phyloP scores from a whole-genome alignment of 37 sponge, comb jelly and placozoan genomes.

The Theonella swinhoei region DNA sequence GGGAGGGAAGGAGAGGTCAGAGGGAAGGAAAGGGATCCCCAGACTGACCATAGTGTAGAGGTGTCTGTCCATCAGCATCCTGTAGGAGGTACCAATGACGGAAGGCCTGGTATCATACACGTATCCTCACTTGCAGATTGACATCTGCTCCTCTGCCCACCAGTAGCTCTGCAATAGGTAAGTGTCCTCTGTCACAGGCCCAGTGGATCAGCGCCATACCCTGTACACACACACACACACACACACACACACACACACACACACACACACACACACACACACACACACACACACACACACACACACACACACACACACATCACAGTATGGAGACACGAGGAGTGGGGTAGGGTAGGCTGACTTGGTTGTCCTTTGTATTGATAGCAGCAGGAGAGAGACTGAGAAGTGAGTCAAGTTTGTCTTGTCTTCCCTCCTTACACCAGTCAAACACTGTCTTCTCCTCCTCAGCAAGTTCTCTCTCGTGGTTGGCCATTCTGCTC shows the following conservation, averaged over 20 bases:
- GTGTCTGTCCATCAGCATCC: conserved; percentile 71
- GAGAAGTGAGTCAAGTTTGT: conserved; percentile 24
- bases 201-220: conserved; percentile 83
- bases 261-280: too few relatives aligned
- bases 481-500: conserved; percentile 54
- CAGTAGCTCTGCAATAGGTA: conserved; percentile 58
- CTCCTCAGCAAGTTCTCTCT: conserved; percentile 40
- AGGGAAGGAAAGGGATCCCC: too few relatives aligned
- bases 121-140: conserved; percentile 41
- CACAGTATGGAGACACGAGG: too few relatives aligned
- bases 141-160: conserved; percentile 55
- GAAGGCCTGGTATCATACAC: not conserved
- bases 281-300: too few relatives aligned
- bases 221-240: conserved; percentile 30
- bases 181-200: conserved; percentile 86
- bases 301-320: too few relatives aligned
- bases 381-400: conserved; percentile 16
- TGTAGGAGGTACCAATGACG: conserved; percentile 2
- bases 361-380: conserved; percentile 53
- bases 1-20: too few relatives aligned
- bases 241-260: too few relatives aligned
- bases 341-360: too few relatives aligned
- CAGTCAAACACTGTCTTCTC: conserved; percentile 84
- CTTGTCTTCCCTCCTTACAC: conserved; percentile 81
- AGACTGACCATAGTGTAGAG: conserved; percentile 85